Evolutionary conservation across 2,888 invertebrate genomes (phyloP).

Genomic region (Catotricha subobsoleta): DNA sequence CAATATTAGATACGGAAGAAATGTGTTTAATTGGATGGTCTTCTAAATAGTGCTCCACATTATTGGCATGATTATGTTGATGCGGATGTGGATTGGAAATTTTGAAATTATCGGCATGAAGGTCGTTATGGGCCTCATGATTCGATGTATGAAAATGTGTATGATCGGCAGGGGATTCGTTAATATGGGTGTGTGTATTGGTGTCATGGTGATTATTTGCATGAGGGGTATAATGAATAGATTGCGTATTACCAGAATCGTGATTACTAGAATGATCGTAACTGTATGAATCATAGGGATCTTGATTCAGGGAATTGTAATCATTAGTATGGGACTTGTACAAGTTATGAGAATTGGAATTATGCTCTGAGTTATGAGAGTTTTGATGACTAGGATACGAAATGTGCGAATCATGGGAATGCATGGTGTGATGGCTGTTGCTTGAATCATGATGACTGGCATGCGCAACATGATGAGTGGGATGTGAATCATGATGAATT

Average conservation of each 20-base stretch:
- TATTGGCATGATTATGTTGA: constrained; percentile 1
- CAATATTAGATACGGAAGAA: no score
- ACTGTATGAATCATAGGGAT: neutral
- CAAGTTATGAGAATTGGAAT: neutral
- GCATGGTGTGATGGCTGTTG: no score
- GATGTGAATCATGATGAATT: constrained; percentile 15
- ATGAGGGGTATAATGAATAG: neutral
- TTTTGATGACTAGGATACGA: no score
- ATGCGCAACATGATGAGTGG: constrained; percentile 26
- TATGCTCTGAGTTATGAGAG: neutral
- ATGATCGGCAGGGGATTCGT: neutral
- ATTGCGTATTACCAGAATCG: neutral
- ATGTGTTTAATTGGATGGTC: neutral
- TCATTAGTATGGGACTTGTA: neutral
- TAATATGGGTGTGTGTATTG: neutral
- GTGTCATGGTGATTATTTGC: neutral
- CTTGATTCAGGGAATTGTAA: neutral
- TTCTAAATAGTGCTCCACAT: neutral
- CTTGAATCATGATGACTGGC: constrained; percentile 16
- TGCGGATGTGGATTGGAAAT: neutral
- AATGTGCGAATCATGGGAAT: no score
- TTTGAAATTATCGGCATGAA: no score
- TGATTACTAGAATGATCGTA: neutral
- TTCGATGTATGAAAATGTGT: neutral
- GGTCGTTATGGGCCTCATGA: no score